Base-by-base conservation (phyloP, 1,140 invertebrate genomes). In the Euwallacea fornicatus region DNA sequence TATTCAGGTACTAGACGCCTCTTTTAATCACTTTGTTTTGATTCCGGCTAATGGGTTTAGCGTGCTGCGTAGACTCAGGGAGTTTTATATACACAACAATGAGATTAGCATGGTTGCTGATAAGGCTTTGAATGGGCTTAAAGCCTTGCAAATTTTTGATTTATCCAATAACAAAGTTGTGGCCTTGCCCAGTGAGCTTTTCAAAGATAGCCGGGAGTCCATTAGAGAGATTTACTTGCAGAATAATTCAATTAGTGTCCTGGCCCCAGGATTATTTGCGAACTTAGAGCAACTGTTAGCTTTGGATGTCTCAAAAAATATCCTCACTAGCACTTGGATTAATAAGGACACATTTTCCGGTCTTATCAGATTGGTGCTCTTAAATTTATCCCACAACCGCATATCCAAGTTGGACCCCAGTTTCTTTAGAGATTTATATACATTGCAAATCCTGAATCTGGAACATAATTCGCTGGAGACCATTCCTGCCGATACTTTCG, bases 151-250 rank as follows among this genome's bases (percentile, higher is more conserved):
- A 81, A 88, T 92, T 74, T 87, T 96, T 64, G 92, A 96, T 83
- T 83, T 96, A 53, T 94, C 93, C 7, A 90, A 90, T 75, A 96
- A 96, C 82, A 91, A 91, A 86, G 89, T 97, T 53, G 91, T 94
- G 2, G 91, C 93, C 33, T 82, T 97, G 68, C 93, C 94, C n/a
- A 87, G 90, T 42, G 90, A 91, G 74, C 82, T 96, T 66, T 95
- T 96, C 73, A 86, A 87, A 76, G 93, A 95, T 79, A 87, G 88
- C 71, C 84, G 87, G 9, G 88, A 89, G 66, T 88, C 89, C 13
- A 88, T 97, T 66, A 92, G 92, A 83, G 92, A 95, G 83, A 88
- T 96, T 73, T 90, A 93, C 79, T 81, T 96, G 75, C 90, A 93
- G 80, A 95, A 95, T 81, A 96, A 96, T 85, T 94, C 90, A 56